Conservation (phyloP, 2,797 vertebrate genomes). For the Lates japonicus region DNA sequence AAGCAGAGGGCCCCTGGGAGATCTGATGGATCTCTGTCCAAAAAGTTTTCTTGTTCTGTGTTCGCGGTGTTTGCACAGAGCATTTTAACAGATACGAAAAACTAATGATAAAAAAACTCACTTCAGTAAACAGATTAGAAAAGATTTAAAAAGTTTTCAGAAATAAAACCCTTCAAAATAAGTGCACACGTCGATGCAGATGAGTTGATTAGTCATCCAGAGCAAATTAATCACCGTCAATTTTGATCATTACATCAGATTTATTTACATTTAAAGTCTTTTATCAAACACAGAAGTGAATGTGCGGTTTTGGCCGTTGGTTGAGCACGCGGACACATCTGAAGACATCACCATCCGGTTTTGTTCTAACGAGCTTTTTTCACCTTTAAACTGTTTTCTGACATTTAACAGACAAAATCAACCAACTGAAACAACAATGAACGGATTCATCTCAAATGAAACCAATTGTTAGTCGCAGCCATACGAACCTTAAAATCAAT, state of each 20-base stretch:
- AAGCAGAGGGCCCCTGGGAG: too few relatives aligned
- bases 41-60: not conserved
- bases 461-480: not conserved
- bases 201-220: not conserved
- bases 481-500: not conserved
- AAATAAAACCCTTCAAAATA: too few relatives aligned
- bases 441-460: not conserved
- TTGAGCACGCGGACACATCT: too few relatives aligned
- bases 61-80: not conserved
- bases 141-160: not conserved
- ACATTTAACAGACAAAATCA: not conserved
- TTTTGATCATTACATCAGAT: not conserved
- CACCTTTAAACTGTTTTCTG: not conserved
- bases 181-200: too few relatives aligned
- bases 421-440: not conserved
- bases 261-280: not conserved
- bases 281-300: not conserved
- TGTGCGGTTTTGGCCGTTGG: not conserved
- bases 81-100: not conserved
- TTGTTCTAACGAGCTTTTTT: too few relatives aligned
- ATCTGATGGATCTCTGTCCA: too few relatives aligned
- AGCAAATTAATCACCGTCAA: not conserved
- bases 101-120: not conserved
- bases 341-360: too few relatives aligned
- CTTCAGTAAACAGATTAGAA: not conserved